Base-by-base conservation (phyloP, 2,888 invertebrate genomes). In the Antheraea yamamai region DNA sequence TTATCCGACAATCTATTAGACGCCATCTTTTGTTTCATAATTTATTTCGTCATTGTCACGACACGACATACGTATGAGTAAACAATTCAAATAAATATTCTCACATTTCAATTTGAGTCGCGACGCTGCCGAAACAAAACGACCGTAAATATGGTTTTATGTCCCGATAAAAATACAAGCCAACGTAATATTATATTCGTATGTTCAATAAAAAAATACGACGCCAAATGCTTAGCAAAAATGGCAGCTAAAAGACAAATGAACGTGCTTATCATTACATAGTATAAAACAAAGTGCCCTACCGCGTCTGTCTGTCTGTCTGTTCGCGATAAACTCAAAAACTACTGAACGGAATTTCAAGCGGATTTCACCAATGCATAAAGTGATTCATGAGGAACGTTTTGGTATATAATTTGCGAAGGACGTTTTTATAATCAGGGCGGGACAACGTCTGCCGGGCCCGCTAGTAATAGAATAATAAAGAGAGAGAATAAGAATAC, bases 131-230 rank as follows among this genome's bases (percentile, higher is more conserved):
- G 30, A 66, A 66, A 66, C 64, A 66, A 66, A 66, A 66, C 64
- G 64, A 66, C 6, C 64, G 30, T 66, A 66, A 66, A 66, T 30
- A 66, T 16, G 26, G 30, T 66, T 66, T 66, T 30, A 66, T 66
- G 64, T 66, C 64, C 16, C 26, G 30, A 66, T 66, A 66, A 66
- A 66, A 66, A 14, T 26, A 16, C 26, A 47, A 66, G 26, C 30
- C 64, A 66, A 66, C 18, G 18, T 4, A 16, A 16, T 66, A 30
- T 66, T 16, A 66, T 66, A 39, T 39, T 39, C 4, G 35, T 39
- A 30, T 30, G 26, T 30, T 66, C 16, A 30, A 66, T 30, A 66
- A 6, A 66, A 66, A 66, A 30, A 66, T 26, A 66, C 26, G 16
- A 30, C 14, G 30, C 16, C 64, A 66, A 66, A 7, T 66, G 16